Evolutionary conservation across 2,113 vertebrate genomes (phyloP).

Genomic region (Solea solea): DNA sequence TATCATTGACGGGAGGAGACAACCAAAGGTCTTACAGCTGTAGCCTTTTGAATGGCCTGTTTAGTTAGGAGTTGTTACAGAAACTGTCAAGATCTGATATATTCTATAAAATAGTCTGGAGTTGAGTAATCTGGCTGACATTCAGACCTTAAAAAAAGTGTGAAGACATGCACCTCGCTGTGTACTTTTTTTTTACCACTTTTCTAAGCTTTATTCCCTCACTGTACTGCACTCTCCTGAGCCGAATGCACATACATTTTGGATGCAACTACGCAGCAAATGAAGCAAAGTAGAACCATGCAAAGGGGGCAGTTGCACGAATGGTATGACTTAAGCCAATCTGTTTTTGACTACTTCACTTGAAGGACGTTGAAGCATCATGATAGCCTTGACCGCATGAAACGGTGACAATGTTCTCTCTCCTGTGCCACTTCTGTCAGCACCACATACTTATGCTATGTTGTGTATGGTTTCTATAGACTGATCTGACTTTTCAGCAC

Average conservation of each 20-base stretch:
- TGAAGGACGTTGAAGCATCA: slow-evolving; percentile 13
- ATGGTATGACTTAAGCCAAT: background rate
- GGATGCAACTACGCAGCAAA: background rate
- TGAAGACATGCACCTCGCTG: background rate
- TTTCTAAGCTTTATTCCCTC: slow-evolving; percentile 10
- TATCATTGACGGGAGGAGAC: slow-evolving; percentile 22
- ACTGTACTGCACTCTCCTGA: background rate
- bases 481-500: slow-evolving; percentile 1
- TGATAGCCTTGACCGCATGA: slow-evolving; percentile 13
- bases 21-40: slow-evolving; percentile 23
- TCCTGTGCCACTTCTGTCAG: slow-evolving; percentile 10
- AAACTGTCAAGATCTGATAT: slow-evolving; percentile 36
- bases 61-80: slow-evolving; percentile 15
- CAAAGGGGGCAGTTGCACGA: background rate
- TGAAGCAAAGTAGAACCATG: slow-evolving; percentile 3
- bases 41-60: slow-evolving; percentile 12
- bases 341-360: background rate
- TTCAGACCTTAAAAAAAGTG: background rate
- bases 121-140: slow-evolving; percentile 26
- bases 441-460: background rate
- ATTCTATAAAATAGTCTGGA: slow-evolving; percentile 27
- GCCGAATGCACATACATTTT: background rate
- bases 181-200: background rate
- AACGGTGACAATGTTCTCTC: slow-evolving; percentile 11
- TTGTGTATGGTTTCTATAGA: slow-evolving; percentile 14